phyloP scores from a whole-genome alignment of 1,140 invertebrate species.

The Bombus pascuorum region DNA sequence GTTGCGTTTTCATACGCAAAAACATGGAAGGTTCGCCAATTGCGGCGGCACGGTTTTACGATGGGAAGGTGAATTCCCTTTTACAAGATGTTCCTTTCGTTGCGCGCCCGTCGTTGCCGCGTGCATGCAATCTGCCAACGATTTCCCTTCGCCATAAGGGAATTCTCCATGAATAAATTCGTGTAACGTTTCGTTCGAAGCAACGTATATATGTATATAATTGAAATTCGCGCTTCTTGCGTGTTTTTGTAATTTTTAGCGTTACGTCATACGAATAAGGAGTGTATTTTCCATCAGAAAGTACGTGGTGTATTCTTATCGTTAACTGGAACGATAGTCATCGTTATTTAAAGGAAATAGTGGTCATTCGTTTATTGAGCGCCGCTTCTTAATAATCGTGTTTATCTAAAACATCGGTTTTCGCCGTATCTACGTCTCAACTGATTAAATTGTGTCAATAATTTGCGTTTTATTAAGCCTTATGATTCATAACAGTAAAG shows the following conservation, averaged over 20 bases:
- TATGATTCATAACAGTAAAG: slow-evolving; percentile 2
- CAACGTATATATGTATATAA: neutral
- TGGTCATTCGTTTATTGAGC: slow-evolving; percentile 22
- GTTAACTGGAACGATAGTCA: slow-evolving; percentile 14
- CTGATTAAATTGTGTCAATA: slow-evolving; percentile 42
- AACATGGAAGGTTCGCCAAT: slow-evolving; percentile 6
- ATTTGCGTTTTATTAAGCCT: slow-evolving; percentile 34
- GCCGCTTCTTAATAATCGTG: slow-evolving; percentile 13
- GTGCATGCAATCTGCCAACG: neutral
- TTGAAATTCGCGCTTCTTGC: slow-evolving; percentile 8
- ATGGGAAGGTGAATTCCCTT: slow-evolving; percentile 37
- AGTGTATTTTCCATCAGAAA: slow-evolving; percentile 1
- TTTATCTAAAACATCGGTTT: slow-evolving; percentile 27
- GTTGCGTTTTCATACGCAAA: slow-evolving; percentile 27
- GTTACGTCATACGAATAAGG: neutral
- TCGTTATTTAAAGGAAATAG: slow-evolving; percentile 14
- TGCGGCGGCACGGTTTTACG: slow-evolving; percentile 26
- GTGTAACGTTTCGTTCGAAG: slow-evolving; percentile 15
- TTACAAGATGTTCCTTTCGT: slow-evolving; percentile 38
- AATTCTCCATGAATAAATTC: slow-evolving; percentile 40
- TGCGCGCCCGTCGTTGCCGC: neutral
- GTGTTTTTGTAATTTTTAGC: neutral
- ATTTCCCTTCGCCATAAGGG: slow-evolving; percentile 26
- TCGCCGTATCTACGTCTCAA: neutral
- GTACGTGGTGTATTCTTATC: neutral